Conservation (phyloP, 1,140 invertebrate species). For the Elymnias hypermnestra region DNA sequence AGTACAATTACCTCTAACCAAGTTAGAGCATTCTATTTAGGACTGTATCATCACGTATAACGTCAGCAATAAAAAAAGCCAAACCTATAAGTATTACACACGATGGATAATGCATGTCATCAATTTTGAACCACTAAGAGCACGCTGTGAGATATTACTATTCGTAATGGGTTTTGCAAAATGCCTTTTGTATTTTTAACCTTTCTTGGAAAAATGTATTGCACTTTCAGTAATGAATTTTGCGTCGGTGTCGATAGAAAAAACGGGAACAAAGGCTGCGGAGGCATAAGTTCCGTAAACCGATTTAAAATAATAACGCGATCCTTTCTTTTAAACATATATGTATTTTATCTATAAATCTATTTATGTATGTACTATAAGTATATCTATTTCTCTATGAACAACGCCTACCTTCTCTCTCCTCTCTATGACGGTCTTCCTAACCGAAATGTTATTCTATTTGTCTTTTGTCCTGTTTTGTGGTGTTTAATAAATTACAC, state of each 20-base stretch:
- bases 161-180: constrained; percentile 13
- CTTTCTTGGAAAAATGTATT: constrained; percentile 8
- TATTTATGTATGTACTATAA: too few species aligned
- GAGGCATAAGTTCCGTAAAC: constrained; percentile 1
- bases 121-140: constrained; percentile 11
- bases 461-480: too few species aligned
- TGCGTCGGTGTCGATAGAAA: constrained; percentile 8
- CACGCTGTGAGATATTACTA: constrained; percentile 21
- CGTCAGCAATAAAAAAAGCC: too few species aligned
- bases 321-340: neutral
- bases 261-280: constrained; percentile 1
- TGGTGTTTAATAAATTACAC: too few species aligned
- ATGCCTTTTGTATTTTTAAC: constrained; percentile 13
- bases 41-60: too few species aligned
- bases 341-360: neutral
- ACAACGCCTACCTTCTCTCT: too few species aligned
- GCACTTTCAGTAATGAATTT: constrained; percentile 12
- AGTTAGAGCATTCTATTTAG: too few species aligned
- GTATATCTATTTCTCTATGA: too few species aligned
- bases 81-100: constrained; percentile 27
- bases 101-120: constrained; percentile 14
- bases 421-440: too few species aligned
- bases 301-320: constrained; percentile 7
- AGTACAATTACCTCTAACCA: too few species aligned
- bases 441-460: too few species aligned